A percentile compares a stretch with the other conserved stretches of the same genome.
phyloP scores from a whole-genome alignment of 2,797 vertebrate species.

The Rhincodon typus region DNA sequence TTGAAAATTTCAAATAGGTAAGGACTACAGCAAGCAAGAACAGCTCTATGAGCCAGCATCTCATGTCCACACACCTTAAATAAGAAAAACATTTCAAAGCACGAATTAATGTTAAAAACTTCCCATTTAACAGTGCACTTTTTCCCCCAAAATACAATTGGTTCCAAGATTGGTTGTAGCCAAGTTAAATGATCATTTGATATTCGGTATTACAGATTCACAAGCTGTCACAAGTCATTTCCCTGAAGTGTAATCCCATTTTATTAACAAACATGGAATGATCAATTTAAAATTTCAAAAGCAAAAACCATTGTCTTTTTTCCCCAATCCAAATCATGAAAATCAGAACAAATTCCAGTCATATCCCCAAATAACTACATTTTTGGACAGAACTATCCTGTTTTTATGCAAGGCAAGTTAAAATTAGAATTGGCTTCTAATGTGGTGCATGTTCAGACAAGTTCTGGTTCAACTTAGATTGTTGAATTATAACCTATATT shows the following conservation, averaged over 20 bases:
- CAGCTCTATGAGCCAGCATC: conserved; percentile 90
- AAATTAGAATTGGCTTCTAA: not conserved
- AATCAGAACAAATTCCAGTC: not conserved
- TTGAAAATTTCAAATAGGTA: conserved; percentile 99
- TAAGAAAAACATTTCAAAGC: not conserved
- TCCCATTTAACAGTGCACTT: not conserved
- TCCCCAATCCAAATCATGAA: not conserved
- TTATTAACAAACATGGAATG: not conserved
- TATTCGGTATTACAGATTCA: not conserved
- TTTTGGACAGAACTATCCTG: not conserved
- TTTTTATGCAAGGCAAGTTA: too few relatives aligned
- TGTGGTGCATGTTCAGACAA: too few relatives aligned
- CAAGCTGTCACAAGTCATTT: not conserved
- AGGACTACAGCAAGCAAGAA: conserved; percentile 96
- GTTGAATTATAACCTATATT: not conserved
- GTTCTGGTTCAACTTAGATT: too few relatives aligned
- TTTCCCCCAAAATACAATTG: not conserved
- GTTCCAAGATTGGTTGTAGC: not conserved
- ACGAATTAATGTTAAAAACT: not conserved
- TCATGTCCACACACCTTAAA: conserved; percentile 90
- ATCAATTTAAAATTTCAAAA: not conserved
- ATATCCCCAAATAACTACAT: not conserved
- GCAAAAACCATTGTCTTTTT: not conserved
- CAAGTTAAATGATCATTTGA: not conserved
- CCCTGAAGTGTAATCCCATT: not conserved